phyloP scores from a whole-genome alignment of 2,797 vertebrate genomes.

The Gadopsis marmoratus region DNA sequence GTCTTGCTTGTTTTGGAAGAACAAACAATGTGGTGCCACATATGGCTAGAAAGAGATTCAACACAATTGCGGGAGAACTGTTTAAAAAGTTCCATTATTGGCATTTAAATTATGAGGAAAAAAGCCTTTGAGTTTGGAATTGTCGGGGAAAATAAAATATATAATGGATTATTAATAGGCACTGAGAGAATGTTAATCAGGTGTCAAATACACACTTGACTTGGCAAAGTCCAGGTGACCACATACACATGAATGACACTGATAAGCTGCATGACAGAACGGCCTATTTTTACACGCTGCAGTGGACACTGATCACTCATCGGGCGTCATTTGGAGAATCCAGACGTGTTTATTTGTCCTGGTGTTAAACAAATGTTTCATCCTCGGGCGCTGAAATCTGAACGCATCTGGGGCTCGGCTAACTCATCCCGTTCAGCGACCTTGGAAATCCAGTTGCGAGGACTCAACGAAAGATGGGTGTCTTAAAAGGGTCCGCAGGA shows the following conservation, averaged over 20 bases:
- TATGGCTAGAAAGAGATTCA: background rate
- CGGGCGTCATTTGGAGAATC: slow-evolving; percentile 50
- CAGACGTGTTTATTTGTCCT: slow-evolving; percentile 58
- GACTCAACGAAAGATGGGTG: slow-evolving; percentile 46
- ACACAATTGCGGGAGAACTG: background rate
- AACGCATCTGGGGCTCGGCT: slow-evolving; percentile 12
- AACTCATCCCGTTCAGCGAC: slow-evolving; percentile 33
- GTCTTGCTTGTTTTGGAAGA: slow-evolving; percentile 16
- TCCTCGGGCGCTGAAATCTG: slow-evolving; percentile 29
- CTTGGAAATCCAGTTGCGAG: slow-evolving; percentile 56
- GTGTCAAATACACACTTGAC: slow-evolving; percentile 17
- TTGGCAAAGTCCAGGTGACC: slow-evolving; percentile 8
- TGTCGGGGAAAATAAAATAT: background rate
- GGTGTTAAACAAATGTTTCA: slow-evolving; percentile 49
- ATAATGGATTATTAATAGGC: background rate
- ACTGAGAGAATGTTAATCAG: slow-evolving; percentile 45
- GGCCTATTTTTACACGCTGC: slow-evolving; percentile 62
- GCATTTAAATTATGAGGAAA: background rate
- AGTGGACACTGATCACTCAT: slow-evolving; percentile 48
- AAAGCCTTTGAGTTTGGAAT: background rate
- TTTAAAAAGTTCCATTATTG: background rate
- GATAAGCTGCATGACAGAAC: slow-evolving; percentile 32
- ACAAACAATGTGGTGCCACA: background rate
- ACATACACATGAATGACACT: slow-evolving; percentile 19
- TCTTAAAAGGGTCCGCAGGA: slow-evolving; percentile 51